phyloP scores from a whole-genome alignment of 2,113 vertebrate species.

The Neotoma lepida region DNA sequence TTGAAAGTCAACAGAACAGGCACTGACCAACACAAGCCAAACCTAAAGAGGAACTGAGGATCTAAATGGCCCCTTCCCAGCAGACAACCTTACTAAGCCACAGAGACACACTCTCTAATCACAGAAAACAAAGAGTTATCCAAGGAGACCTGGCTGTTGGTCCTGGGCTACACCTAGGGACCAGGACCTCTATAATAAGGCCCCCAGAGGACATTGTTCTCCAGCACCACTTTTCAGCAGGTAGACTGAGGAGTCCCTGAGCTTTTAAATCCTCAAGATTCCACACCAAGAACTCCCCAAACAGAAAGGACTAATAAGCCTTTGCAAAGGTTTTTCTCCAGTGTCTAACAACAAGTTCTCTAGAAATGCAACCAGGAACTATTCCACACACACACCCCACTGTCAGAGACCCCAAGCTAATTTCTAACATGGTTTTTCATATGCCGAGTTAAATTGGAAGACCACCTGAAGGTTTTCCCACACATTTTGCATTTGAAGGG shows the following conservation, averaged over 20 bases:
- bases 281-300: neutral
- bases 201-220: neutral
- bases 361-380: neutral
- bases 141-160: neutral
- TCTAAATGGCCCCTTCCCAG: neutral
- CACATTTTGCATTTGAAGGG: constrained; percentile 73
- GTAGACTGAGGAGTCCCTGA: neutral
- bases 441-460: constrained; percentile 76
- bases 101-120: neutral
- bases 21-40: neutral
- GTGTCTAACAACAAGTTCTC: neutral
- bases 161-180: neutral
- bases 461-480: constrained; percentile 78
- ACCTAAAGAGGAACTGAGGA: neutral
- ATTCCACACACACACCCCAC: neutral
- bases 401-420: neutral
- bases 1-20: neutral
- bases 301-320: neutral
- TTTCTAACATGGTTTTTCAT: constrained; percentile 63
- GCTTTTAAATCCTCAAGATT: neutral
- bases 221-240: neutral
- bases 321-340: neutral
- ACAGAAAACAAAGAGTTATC: neutral
- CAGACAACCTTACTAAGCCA: neutral
- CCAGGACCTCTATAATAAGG: neutral